phyloP scores from a whole-genome alignment of 2,797 vertebrate species.

The Poecilia picta region DNA sequence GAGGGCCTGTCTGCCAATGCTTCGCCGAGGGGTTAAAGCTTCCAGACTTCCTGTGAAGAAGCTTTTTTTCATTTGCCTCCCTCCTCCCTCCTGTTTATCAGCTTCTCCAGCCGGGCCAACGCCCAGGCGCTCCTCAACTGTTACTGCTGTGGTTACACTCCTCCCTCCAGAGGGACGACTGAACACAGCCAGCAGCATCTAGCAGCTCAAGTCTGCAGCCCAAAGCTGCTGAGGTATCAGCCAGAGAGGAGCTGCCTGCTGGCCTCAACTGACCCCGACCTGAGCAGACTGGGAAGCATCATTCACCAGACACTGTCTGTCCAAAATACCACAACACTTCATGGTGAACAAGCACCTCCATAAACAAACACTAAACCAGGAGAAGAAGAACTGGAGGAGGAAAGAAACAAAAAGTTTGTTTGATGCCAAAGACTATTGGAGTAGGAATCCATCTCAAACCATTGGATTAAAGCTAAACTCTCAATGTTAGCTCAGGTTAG shows the following conservation, averaged over 20 bases:
- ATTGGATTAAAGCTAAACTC: neutral
- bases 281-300: neutral
- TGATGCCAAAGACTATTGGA: neutral
- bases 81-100: slow-evolving; percentile 71
- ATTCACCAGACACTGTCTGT: neutral
- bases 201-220: neutral
- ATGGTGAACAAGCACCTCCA: neutral
- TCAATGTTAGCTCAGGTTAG: neutral
- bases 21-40: slow-evolving; percentile 17
- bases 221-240: slow-evolving; percentile 26
- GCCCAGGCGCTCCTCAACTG: slow-evolving; percentile 71
- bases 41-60: slow-evolving; percentile 35
- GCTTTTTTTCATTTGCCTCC: slow-evolving; percentile 39
- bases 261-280: slow-evolving; percentile 20
- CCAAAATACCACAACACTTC: neutral
- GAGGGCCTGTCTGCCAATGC: slow-evolving; percentile 9
- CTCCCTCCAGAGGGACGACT: slow-evolving; percentile 56
- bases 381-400: neutral
- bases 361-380: neutral
- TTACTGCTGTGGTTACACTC: slow-evolving; percentile 58
- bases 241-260: neutral
- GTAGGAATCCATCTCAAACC: neutral
- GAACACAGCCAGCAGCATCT: neutral
- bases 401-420: neutral
- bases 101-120: slow-evolving; percentile 75